Percentiles rank a stretch among this genome's conserved stretches.
phyloP scores from a whole-genome alignment of 1,140 invertebrate species.

The Drosophila micromelanica region DNA sequence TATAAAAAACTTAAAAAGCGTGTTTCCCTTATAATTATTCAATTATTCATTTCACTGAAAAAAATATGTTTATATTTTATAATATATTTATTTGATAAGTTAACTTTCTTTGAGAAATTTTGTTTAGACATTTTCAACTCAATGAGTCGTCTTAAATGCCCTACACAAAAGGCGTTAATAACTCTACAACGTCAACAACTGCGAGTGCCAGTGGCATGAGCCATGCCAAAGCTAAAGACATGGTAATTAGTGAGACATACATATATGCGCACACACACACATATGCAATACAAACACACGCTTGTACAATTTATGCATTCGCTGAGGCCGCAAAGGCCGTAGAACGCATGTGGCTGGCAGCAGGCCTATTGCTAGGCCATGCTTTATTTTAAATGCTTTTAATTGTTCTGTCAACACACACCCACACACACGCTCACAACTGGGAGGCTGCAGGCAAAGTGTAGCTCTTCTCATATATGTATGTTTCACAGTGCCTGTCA shows the following conservation, averaged over 20 bases:
- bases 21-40: no score
- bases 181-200: conserved; percentile 43
- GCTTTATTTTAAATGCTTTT: conserved; percentile 83
- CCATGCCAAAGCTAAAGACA: conserved; percentile 72
- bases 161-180: conserved; percentile 33
- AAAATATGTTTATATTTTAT: no score
- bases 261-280: conserved; percentile 32
- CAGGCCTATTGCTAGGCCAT: conserved; percentile 58
- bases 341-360: conserved; percentile 55
- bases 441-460: conserved; percentile 55
- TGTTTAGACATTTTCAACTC: background rate
- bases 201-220: conserved; percentile 67
- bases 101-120: no score
- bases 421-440: conserved; percentile 19
- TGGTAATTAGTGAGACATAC: conserved; percentile 74
- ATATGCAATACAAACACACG: conserved; percentile 13
- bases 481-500: conserved; percentile 55
- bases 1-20: no score
- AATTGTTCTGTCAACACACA: conserved; percentile 80
- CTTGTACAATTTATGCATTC: conserved; percentile 76
- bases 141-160: conserved; percentile 19
- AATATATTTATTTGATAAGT: no score
- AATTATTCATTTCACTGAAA: no score
- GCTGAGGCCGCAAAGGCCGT: conserved; percentile 47
- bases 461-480: conserved; percentile 12